phyloP scores from a whole-genome alignment of 1,140 invertebrate genomes.

The Cecropterus lyciades region DNA sequence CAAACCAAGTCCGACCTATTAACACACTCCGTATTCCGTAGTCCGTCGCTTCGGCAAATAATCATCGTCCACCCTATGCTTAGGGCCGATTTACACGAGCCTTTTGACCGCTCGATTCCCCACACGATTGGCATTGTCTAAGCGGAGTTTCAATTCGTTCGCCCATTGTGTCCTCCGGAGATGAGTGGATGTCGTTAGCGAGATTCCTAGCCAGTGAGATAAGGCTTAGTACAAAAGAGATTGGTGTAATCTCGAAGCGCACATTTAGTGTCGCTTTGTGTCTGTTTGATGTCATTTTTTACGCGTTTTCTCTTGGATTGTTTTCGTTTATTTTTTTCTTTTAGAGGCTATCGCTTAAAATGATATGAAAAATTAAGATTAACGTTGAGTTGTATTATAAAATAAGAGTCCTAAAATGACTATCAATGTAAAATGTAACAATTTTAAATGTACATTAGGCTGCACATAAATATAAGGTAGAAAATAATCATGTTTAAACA shows the following conservation, averaged over 20 bases:
- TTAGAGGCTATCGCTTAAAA: no score
- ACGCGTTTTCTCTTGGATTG: constrained; percentile 24
- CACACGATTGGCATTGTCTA: constrained; percentile 71
- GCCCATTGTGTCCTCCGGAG: constrained; percentile 68
- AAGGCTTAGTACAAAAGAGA: constrained; percentile 66
- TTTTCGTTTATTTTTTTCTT: not conserved
- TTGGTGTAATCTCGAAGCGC: constrained; percentile 61
- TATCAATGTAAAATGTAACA: no score
- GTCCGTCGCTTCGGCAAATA: constrained; percentile 21
- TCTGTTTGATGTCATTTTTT: constrained; percentile 46
- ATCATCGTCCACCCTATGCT: constrained; percentile 33
- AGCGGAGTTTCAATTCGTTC: constrained; percentile 74
- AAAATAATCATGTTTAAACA: no score
- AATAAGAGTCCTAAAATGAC: no score
- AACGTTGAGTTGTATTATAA: no score
- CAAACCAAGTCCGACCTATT: constrained; percentile 4
- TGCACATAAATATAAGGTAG: no score
- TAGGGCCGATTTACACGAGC: constrained; percentile 63
- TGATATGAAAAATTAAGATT: no score
- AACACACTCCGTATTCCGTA: constrained; percentile 18
- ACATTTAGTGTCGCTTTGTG: constrained; percentile 55
- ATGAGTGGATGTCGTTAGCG: constrained; percentile 79
- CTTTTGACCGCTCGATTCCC: constrained; percentile 64
- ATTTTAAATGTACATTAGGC: no score
- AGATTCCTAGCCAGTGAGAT: constrained; percentile 66